Base-by-base conservation (phyloP, 1,140 invertebrate genomes). In the Drosophila sp. region DNA sequence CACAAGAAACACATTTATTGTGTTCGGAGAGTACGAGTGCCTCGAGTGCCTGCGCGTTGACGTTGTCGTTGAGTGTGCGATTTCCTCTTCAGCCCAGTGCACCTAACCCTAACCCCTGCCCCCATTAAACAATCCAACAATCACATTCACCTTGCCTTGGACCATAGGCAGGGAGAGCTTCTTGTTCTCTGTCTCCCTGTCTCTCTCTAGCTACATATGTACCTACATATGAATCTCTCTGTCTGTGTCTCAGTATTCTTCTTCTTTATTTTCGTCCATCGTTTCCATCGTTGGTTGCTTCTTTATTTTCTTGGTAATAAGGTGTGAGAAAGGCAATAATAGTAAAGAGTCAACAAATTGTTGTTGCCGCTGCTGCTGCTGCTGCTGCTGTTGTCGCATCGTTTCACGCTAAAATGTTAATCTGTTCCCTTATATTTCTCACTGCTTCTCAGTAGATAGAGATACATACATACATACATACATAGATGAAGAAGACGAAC, bases 291-390 rank as follows among this genome's bases (percentile, higher is more conserved):
- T 64, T 70, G 79, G 35, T 67, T 71, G 84, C 69, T 74, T 89
- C 84, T 89, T 89, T 89, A 89, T 89, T 84, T 89, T 89, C 84
- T 80, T 84, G 84, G 84, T 89, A 90, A 90, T 81, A 90, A 90
- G 87, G 87, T 90, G 87, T 87, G 87, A 90, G 87, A 90, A 90
- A 90, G 89, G 87, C 87, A 90, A 90, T 90, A 90, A 90, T 90
- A 87, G 83, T 90, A 90, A 90, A 90, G 87, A 87, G 80, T 80
- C 77, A 90, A 90, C 87, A 90, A 90, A 90, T 90, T 90, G 87
- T 90, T 84, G 82, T 79, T 76, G 75, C 70, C 61, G 73, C 44
- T 74, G 70, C 50, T 63, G 74, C 27, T 61, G 7, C 27, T 70
- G 44, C 25, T 60, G 66, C 32, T 73, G 68, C n/a, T 66, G 23